Percentiles rank a stretch among this genome's conserved stretches.
phyloP scores from a whole-genome alignment of 1,140 invertebrate genomes.

The Bilobella aurantiaca region DNA sequence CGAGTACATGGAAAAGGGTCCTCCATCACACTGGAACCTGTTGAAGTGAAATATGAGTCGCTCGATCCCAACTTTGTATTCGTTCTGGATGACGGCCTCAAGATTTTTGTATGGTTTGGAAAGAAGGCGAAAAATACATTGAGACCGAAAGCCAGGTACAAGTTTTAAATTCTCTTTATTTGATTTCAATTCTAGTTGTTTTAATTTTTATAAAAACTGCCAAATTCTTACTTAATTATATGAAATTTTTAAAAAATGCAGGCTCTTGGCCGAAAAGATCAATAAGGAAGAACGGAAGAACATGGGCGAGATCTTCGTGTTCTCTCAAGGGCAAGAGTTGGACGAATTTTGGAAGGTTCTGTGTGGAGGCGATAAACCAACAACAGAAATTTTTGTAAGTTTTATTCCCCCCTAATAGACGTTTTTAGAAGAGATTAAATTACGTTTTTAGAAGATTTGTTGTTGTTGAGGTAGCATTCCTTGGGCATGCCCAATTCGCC shows the following conservation, averaged over 20 bases:
- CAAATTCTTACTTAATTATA: conserved; percentile 16
- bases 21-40: conserved; percentile 85
- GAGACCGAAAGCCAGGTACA: conserved; percentile 71
- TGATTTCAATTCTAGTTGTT: too few species aligned
- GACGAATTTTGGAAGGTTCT: conserved; percentile 72
- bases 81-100: conserved; percentile 74
- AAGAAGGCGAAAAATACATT: conserved; percentile 86
- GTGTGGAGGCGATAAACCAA: conserved; percentile 43
- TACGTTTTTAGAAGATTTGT: too few species aligned
- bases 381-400: conserved; percentile 34
- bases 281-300: conserved; percentile 98
- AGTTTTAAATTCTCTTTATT: too few species aligned
- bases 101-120: conserved; percentile 85
- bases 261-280: conserved; percentile 93
- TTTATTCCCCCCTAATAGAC: too few species aligned
- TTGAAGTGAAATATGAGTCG: conserved; percentile 54
- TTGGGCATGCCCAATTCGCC: too few species aligned
- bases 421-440: too few species aligned
- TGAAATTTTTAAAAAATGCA: too few species aligned
- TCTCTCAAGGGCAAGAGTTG: conserved; percentile 69
- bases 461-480: too few species aligned
- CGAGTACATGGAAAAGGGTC: conserved; percentile 77
- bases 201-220: not conserved
- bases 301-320: conserved; percentile 76
- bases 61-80: conserved; percentile 89